Evolutionary conservation across 2,797 vertebrate genomes (phyloP).

Genomic region (Amniataba percoides): DNA sequence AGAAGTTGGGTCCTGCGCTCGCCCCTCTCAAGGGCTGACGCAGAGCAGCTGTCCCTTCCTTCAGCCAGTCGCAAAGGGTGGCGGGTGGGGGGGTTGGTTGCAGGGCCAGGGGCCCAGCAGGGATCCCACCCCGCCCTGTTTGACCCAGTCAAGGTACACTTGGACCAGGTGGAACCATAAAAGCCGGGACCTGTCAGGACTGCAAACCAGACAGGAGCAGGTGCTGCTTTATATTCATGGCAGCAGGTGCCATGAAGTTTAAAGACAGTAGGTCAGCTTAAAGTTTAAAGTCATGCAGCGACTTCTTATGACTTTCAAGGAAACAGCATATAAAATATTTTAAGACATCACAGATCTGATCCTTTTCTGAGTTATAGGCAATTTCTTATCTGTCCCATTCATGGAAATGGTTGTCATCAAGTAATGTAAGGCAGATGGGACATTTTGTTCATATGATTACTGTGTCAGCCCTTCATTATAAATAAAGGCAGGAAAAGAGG

Average conservation of each 20-base stretch:
- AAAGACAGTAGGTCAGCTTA: constrained; percentile 41
- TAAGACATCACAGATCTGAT: background rate
- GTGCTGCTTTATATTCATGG: constrained; percentile 74
- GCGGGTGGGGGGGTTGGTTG: background rate
- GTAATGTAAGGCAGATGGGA: background rate
- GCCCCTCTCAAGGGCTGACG: constrained; percentile 57
- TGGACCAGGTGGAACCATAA: constrained; percentile 71
- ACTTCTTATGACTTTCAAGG: constrained; percentile 59
- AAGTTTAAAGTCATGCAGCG: constrained; percentile 52
- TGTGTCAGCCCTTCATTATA: background rate
- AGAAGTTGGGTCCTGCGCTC: constrained; percentile 56
- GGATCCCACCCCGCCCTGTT: constrained; percentile 59
- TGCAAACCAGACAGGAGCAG: constrained; percentile 62
- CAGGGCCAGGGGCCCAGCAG: background rate
- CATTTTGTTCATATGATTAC: background rate
- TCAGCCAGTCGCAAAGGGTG: constrained; percentile 63
- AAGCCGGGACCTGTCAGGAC: constrained; percentile 67
- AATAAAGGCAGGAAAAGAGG: background rate
- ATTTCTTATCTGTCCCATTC: constrained; percentile 4
- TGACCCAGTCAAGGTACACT: constrained; percentile 77
- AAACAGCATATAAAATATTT: constrained; percentile 24
- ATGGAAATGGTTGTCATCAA: background rate
- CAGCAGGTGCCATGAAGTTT: constrained; percentile 59
- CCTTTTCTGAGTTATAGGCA: constrained; percentile 1
- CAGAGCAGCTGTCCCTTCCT: constrained; percentile 86